Evolutionary conservation across 2,113 vertebrate species (phyloP), one percentile per base, ranked within the genome.

Genomic region (Cynocephalus volans): DNA sequence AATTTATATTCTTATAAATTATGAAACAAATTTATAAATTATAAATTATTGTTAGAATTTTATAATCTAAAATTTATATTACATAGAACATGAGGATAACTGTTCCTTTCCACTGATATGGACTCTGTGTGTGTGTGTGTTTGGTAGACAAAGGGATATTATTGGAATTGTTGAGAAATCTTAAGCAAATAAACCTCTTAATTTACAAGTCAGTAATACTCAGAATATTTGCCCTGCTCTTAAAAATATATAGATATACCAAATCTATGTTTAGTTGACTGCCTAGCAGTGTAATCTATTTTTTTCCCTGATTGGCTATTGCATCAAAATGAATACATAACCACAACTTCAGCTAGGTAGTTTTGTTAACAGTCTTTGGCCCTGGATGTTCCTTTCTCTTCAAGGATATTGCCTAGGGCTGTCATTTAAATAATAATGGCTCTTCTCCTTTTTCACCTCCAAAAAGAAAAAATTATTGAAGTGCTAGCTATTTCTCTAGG

Each of bases 401-500:
- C 48, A 90, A 56, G 26, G 60, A 77, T 82, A 48, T 36, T 72
- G n/a, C 45, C 36, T 31, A 64, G 86, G 45, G 41, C 54, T 70
- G 6, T 48, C 52, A 82, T 86, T 80, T 93, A 96, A 94, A 90
- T 89, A 92, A 92, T 24, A 86, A 92, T 24, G 81, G 33, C 48
- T 67, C 54, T 58, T 26, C 41, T 80, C 48, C 62, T 41, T 41
- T 41, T 41, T 36, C n/a, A 52, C 12, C 18, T 65, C 60, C 13
- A 23, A n/a, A 90, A 93, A 77, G 64, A 87, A 69, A 41, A 69
- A n/a, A 23, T 56, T 81, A 70, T 69, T 93, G 54, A 76, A 64
- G 26, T 23, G 4, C 67, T 50, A 75, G 73, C 45, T 90, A 13
- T 86, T 65, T 76, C 69, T 90, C 54, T 90, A n/a, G 73, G 31